Conservation (phyloP, 2,888 invertebrate species). For the Shargacucullia verbasci region DNA sequence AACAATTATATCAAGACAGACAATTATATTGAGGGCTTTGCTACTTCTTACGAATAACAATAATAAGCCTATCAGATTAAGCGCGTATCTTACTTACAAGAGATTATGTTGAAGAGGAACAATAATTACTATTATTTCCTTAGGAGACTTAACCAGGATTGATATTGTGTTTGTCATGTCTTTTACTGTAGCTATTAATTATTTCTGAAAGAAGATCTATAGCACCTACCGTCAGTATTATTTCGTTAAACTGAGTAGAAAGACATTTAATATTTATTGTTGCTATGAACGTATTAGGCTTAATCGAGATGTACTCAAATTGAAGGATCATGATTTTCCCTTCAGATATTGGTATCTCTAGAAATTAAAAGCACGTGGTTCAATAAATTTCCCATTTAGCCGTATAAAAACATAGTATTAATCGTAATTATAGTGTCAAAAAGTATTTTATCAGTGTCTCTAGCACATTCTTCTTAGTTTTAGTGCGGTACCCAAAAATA, state of each 20-base stretch:
- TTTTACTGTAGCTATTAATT: slow-evolving; percentile 1
- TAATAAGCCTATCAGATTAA: slow-evolving; percentile 42
- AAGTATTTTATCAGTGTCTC: no score
- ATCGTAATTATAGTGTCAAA: no score
- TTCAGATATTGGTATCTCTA: no score
- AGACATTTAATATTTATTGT: no score
- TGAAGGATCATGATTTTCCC: no score
- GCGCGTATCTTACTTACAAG: slow-evolving; percentile 25
- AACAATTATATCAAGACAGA: neutral
- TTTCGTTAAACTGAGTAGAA: no score
- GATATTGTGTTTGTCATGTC: slow-evolving; percentile 3
- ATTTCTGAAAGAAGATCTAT: neutral
- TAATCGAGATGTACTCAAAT: no score
- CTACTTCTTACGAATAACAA: slow-evolving; percentile 31
- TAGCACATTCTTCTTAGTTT: neutral
- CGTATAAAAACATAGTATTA: no score
- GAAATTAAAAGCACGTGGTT: no score
- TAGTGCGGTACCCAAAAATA: slow-evolving; percentile 13
- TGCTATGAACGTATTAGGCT: no score
- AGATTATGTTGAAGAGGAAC: slow-evolving; percentile 29
- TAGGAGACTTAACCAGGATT: slow-evolving; percentile 18
- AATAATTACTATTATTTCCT: slow-evolving; percentile 27
- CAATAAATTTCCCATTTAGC: no score
- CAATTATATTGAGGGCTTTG: slow-evolving; percentile 16
- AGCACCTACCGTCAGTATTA: no score